Conservation (phyloP, 1,140 invertebrate genomes). For the Latrodectus geometricus region DNA sequence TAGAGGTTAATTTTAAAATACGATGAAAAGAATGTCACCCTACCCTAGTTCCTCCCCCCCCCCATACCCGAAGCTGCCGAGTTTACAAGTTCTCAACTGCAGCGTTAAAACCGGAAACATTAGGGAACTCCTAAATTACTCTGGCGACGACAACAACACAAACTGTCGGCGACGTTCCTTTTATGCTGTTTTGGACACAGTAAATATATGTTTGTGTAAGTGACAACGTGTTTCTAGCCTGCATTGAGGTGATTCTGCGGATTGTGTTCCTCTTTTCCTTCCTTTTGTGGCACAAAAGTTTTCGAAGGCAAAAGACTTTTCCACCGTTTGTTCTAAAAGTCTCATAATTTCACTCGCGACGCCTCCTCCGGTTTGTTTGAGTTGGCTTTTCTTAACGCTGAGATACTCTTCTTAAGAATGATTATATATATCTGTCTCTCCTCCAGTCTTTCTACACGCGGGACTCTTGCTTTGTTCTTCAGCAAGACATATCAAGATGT, state of each 20-base stretch:
- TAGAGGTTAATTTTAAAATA: constrained; percentile 24
- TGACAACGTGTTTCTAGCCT: background rate
- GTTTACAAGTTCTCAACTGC: constrained; percentile 48
- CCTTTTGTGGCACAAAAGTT: background rate
- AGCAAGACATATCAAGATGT: background rate
- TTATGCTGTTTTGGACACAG: constrained; percentile 48
- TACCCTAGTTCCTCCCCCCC: constrained; percentile 9
- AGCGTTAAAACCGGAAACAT: constrained; percentile 45
- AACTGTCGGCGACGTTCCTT: constrained; percentile 14
- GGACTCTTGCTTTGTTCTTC: background rate
- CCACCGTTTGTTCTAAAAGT: background rate
- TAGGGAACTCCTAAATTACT: constrained; percentile 53
- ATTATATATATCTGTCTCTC: background rate
- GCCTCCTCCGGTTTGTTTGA: background rate
- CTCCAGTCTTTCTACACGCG: background rate
- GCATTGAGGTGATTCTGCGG: constrained; percentile 4
- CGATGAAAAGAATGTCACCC: background rate
- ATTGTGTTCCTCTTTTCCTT: background rate
- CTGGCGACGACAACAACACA: constrained; percentile 18
- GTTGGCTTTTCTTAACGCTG: background rate
- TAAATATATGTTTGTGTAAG: constrained; percentile 58
- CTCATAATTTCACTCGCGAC: constrained; percentile 1
- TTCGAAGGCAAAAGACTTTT: background rate
- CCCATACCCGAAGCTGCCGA: constrained; percentile 37
- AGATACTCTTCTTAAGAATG: background rate